These are phyloP conservation scores for Sinodicranocentrus sp. DNA, from an alignment of 2,888 invertebrate species.

Conservation along the genomic window DNA sequence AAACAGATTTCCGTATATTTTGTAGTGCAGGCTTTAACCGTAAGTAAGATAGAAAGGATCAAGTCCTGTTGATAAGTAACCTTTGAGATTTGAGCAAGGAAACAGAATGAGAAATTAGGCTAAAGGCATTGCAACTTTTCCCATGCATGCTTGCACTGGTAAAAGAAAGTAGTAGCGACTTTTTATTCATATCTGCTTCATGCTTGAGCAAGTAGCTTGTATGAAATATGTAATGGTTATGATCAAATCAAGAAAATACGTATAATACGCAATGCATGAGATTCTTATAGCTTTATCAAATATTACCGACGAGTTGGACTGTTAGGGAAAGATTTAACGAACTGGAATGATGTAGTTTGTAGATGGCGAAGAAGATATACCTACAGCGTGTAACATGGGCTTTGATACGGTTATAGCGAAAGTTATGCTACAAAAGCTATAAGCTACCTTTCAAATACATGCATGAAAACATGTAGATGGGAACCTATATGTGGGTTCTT, in stretches of 20 bases:
- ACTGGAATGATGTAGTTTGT: slow-evolving; percentile 51
- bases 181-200: slow-evolving; percentile 25
- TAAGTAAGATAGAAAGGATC: background rate
- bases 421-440: background rate
- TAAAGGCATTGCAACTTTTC: slow-evolving; percentile 11
- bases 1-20: slow-evolving; percentile 28
- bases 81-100: slow-evolving; percentile 11
- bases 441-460: no score
- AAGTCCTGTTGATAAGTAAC: slow-evolving; percentile 9
- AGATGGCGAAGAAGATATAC: slow-evolving; percentile 12
- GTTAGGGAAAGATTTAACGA: slow-evolving; percentile 44
- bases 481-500: no score
- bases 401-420: slow-evolving; percentile 5
- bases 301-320: slow-evolving; percentile 6
- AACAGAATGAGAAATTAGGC: slow-evolving; percentile 1
- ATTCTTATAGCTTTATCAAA: slow-evolving; percentile 19
- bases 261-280: slow-evolving; percentile 7
- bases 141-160: background rate
- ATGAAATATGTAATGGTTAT: slow-evolving; percentile 2
- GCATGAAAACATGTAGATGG: no score
- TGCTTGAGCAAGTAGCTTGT: slow-evolving; percentile 8
- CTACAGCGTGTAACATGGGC: background rate
- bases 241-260: background rate
- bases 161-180: background rate
- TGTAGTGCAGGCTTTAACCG: slow-evolving; percentile 20